These are phyloP conservation scores for Capitulum mitella DNA, from an alignment of 2,888 invertebrate species.

Conservation along the genomic window DNA sequence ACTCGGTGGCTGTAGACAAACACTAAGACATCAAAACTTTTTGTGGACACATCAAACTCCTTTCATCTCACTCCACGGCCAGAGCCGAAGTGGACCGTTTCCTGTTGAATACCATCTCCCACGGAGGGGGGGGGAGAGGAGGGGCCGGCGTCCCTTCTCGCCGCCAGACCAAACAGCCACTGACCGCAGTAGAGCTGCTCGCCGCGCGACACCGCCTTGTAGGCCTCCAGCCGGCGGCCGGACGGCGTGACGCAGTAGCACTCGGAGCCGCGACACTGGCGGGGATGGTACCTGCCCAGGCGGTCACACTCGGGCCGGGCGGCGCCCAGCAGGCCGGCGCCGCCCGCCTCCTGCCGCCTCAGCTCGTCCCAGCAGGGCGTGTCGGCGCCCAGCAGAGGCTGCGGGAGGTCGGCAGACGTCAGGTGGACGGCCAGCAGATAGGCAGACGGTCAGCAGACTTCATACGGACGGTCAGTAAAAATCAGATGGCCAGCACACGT, in stretches of 20 bases:
- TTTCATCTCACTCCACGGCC: no score
- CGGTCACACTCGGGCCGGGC: slow-evolving; percentile 30
- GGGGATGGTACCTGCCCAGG: slow-evolving; percentile 24
- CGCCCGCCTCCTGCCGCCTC: neutral
- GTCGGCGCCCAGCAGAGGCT: slow-evolving; percentile 19
- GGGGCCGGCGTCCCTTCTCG: no score
- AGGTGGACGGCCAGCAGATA: neutral
- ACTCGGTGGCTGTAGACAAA: no score
- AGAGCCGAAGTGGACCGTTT: no score
- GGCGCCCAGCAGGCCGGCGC: slow-evolving; percentile 5
- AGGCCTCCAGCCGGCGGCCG: neutral
- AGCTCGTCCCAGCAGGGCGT: slow-evolving; percentile 10
- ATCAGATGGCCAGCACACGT: no score
- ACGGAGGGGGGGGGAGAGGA: no score
- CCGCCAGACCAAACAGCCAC: no score
- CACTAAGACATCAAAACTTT: no score
- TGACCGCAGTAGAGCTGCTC: neutral
- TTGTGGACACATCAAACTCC: no score
- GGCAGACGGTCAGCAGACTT: neutral
- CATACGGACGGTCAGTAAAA: no score
- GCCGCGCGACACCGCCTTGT: neutral
- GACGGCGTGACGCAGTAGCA: neutral
- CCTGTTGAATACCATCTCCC: no score
- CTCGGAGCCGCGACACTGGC: slow-evolving; percentile 31
- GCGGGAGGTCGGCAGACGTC: neutral